Evolutionary conservation across 2,113 vertebrate genomes (phyloP).

Genomic region (Cyphomyrus discorhynchus): DNA sequence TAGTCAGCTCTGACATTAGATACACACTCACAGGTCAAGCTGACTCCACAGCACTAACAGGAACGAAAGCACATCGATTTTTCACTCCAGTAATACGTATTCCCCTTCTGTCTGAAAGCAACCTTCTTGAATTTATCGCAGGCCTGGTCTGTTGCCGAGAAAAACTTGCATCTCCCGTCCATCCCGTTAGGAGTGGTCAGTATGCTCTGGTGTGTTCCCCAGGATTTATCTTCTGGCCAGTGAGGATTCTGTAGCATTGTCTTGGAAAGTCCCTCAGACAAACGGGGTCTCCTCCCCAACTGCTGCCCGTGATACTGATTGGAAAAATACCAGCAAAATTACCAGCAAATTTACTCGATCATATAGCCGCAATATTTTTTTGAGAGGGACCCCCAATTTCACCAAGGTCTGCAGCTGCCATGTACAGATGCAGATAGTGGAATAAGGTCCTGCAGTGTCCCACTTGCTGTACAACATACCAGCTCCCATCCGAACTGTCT

Average conservation of each 20-base stretch:
- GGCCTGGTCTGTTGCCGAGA: neutral
- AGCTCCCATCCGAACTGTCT: neutral
- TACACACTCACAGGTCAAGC: neutral
- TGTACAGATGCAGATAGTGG: neutral
- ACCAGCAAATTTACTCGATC: neutral
- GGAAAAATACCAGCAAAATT: neutral
- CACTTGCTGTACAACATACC: neutral
- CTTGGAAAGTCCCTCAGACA: neutral
- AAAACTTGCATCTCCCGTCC: neutral
- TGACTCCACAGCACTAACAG: neutral
- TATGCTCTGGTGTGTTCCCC: neutral
- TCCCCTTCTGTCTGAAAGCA: neutral
- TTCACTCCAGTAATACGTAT: neutral
- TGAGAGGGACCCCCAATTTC: neutral
- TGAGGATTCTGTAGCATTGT: neutral
- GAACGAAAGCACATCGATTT: neutral
- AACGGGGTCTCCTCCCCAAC: neutral
- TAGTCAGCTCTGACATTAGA: constrained; percentile 15
- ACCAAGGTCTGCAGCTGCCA: neutral
- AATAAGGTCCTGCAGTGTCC: neutral
- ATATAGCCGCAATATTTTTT: neutral
- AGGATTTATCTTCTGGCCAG: neutral
- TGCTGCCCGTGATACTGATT: neutral
- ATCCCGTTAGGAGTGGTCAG: neutral
- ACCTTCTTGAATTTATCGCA: neutral